These are phyloP conservation scores for Arbacia lixula DNA, from an alignment of 53 echinoderm and acorn worm species.

Conservation along the genomic window DNA sequence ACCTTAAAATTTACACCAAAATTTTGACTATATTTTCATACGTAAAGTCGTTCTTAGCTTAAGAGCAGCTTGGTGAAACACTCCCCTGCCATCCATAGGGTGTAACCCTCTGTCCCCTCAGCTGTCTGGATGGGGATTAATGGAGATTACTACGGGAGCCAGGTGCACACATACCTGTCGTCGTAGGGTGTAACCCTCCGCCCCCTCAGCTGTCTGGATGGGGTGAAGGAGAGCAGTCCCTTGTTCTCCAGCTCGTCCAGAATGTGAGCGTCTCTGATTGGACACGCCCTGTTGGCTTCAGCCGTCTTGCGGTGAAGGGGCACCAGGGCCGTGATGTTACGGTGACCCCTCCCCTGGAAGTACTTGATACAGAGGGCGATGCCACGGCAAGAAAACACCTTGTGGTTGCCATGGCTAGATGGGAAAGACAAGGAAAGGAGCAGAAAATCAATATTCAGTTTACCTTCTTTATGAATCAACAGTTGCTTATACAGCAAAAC, in stretches of 20 bases:
- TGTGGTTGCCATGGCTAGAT: constrained; percentile 61
- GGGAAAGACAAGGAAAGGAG: neutral
- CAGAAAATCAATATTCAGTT: neutral
- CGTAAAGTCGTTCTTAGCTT: too few relatives aligned
- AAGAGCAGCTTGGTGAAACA: too few relatives aligned
- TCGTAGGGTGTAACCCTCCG: constrained; percentile 70
- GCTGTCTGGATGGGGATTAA: constrained; percentile 61
- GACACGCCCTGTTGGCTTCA: constrained; percentile 1
- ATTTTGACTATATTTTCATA: too few relatives aligned
- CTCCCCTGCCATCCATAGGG: constrained; percentile 79
- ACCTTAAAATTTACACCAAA: too few relatives aligned
- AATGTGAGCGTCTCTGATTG: constrained; percentile 60
- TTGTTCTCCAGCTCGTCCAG: constrained; percentile 64
- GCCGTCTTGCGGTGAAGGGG: constrained; percentile 56
- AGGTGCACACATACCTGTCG: constrained; percentile 58
- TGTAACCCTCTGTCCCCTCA: constrained; percentile 46
- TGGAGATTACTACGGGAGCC: too few relatives aligned
- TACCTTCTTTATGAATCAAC: too few relatives aligned
- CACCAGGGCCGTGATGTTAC: constrained; percentile 69
- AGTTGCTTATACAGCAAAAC: too few relatives aligned
- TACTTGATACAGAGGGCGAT: constrained; percentile 74
- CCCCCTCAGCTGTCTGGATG: constrained; percentile 44
- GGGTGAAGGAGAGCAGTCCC: constrained; percentile 69
- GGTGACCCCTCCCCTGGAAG: constrained; percentile 72
- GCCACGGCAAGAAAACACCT: constrained; percentile 69